Percentiles rank a stretch among this genome's conserved stretches.
These are phyloP conservation scores for Aurelia coerulea DNA, from an alignment of 30 jellyfish, hydroid and myxozoan species.

Conservation along the genomic window DNA sequence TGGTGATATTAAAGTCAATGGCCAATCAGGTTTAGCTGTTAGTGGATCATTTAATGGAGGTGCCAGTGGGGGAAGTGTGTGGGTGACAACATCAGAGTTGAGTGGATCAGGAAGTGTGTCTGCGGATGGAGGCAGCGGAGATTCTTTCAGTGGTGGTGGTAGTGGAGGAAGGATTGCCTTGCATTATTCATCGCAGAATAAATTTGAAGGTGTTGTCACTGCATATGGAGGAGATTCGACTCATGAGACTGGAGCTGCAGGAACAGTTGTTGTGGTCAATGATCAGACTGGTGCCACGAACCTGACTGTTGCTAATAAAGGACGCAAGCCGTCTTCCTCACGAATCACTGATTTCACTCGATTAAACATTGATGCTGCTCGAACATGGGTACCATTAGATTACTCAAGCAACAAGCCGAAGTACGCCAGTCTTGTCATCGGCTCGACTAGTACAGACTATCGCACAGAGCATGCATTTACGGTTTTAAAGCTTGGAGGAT, in stretches of 20 bases:
- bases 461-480: constrained; percentile 32
- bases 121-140: constrained; percentile 68
- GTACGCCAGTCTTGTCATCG: constrained; percentile 38
- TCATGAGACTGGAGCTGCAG: constrained; percentile 69
- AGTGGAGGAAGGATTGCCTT: constrained; percentile 74
- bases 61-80: constrained; percentile 73
- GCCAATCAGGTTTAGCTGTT: constrained; percentile 51
- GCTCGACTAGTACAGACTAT: constrained; percentile 14
- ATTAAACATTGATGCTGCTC: constrained; percentile 48
- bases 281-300: constrained; percentile 14
- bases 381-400: constrained; percentile 65
- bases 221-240: constrained; percentile 71
- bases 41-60: constrained; percentile 63
- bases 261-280: constrained; percentile 41
- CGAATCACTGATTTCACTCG: constrained; percentile 43
- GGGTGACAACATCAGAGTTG: constrained; percentile 27
- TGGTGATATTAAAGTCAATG: constrained; percentile 65
- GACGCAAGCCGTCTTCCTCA: constrained; percentile 44
- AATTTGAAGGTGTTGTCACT: constrained; percentile 34
- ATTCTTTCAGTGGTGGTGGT: constrained; percentile 59
- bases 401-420: background rate
- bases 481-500: constrained; percentile 43
- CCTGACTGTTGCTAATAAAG: constrained; percentile 48
- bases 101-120: constrained; percentile 58
- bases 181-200: constrained; percentile 20